Base-by-base conservation (phyloP, 1,140 invertebrate species). In the Adelges cooleyi region DNA sequence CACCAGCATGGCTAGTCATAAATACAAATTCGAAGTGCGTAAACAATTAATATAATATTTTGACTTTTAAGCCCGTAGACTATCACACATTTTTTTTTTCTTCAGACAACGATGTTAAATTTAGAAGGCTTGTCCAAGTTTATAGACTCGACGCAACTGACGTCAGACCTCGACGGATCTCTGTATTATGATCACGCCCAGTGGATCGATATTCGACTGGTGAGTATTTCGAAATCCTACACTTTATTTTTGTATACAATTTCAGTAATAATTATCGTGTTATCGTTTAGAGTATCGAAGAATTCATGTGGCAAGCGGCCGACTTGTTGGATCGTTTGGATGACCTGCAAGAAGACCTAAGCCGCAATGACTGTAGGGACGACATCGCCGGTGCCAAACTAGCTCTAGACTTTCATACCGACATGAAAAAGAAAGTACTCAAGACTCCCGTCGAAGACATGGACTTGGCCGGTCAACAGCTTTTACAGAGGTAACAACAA, bases 1-100 rank as follows among this genome's bases (percentile, higher is more conserved):
- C 72, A 96, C 94, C 70, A 94, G 90, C 59, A 82, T 98, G 72
- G 92, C 89, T 71, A 93, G 90, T 78, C 89, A 95, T 74, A 98
- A 98, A 81, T 98, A 97, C 79, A 96, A 95, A 78, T 98, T 98
- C 82, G 95, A 98, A 82, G 92, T 94, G 79, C 11, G 29, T 33
- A 33, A 82, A 75, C 13, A n/a, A n/a, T n/a, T n/a, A n/a, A n/a
- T 33, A 33, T 6, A 33, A 33, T 33, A 33, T 6, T 33, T 33
- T 33, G 29, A 33, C 29, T 5, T 33, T 33, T 33, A 5, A 6
- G 29, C 29, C 11, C 11, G n/a, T 33, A 6, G 29, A 33, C 11
- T 11, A 48, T 48, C 44, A 6, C 20, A 48, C 0, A 40, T 65
- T 66, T 73, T 70, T 69, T 73, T 72, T 85, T 86, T n/a, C n/a